A percentile compares a stretch with the other conserved stretches of the same genome.
Evolutionary conservation across 1,140 invertebrate species (phyloP).

Genomic region (Pogonus chalceus): DNA sequence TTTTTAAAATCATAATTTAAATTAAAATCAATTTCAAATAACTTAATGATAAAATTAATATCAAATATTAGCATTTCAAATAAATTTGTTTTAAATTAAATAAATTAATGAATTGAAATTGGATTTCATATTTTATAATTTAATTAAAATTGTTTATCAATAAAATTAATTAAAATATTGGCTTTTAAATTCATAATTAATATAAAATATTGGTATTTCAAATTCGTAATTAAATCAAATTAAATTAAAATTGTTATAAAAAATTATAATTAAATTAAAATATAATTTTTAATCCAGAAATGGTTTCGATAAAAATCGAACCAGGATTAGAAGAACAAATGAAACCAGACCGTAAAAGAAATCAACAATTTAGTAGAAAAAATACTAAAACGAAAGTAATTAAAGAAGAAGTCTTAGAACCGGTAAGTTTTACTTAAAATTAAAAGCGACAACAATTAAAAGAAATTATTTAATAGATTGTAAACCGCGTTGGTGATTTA

Average conservation of each 20-base stretch:
- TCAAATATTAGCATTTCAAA: too few relatives aligned
- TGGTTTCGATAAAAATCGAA: conserved; percentile 23
- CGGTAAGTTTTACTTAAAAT: conserved; percentile 10
- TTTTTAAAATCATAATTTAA: too few relatives aligned
- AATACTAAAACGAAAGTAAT: conserved; percentile 9
- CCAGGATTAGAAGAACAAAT: conserved; percentile 12
- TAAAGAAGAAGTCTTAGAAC: conserved; percentile 13
- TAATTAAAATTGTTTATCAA: too few relatives aligned
- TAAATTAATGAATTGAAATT: too few relatives aligned
- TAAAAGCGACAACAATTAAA: conserved; percentile 1
- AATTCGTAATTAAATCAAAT: conserved; percentile 12
- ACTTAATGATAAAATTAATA: too few relatives aligned
- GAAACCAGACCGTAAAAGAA: conserved; percentile 18
- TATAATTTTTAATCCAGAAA: conserved; percentile 5
- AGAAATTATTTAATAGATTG: conserved; percentile 32
- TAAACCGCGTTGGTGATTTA: conserved; percentile 38
- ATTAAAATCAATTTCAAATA: too few relatives aligned
- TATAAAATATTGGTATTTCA: too few relatives aligned
- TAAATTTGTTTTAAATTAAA: too few relatives aligned
- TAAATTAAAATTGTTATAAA: background rate
- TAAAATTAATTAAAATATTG: too few relatives aligned
- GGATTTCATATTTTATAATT: too few relatives aligned
- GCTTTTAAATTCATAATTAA: too few relatives aligned
- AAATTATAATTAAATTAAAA: background rate
- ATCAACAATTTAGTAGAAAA: conserved; percentile 15